Conservation (phyloP, 2,113 vertebrate species). For the Lipotes vexillifer region DNA sequence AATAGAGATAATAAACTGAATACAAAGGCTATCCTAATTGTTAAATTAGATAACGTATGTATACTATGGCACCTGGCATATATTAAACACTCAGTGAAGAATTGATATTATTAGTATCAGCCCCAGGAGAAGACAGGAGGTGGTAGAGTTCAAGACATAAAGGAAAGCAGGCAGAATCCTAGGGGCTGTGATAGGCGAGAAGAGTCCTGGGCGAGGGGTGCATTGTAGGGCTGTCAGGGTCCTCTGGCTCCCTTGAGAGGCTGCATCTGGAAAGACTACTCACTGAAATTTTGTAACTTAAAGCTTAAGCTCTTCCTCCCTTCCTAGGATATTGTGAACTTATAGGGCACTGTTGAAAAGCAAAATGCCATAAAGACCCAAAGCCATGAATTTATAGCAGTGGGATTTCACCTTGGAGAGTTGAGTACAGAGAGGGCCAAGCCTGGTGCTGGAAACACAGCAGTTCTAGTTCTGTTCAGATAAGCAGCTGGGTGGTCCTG, state of each 20-base stretch:
- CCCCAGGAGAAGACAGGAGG: not conserved
- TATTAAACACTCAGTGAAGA: not conserved
- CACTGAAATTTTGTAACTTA: not conserved
- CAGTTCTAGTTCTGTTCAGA: not conserved
- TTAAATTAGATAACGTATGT: not conserved
- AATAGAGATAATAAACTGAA: not conserved
- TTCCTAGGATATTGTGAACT: not conserved
- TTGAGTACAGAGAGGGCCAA: not conserved
- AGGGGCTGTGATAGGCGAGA: not conserved
- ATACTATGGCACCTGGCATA: not conserved
- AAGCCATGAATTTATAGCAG: too few species aligned
- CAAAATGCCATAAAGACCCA: not conserved
- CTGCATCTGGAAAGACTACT: not conserved
- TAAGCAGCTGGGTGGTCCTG: not conserved
- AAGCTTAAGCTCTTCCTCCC: not conserved
- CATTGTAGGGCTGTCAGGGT: rapidly evolving
- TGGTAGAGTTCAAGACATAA: not conserved
- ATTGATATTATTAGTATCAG: not conserved
- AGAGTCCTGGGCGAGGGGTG: not conserved
- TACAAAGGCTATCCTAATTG: not conserved
- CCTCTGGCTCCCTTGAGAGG: not conserved
- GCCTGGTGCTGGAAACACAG: not conserved
- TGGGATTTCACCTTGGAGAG: not conserved
- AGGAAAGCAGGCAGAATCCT: not conserved
- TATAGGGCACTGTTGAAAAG: not conserved